Evolutionary conservation across 2,888 invertebrate genomes (phyloP), one percentile per base, ranked within the genome.

Genomic region (Eustalomyia histrio): DNA sequence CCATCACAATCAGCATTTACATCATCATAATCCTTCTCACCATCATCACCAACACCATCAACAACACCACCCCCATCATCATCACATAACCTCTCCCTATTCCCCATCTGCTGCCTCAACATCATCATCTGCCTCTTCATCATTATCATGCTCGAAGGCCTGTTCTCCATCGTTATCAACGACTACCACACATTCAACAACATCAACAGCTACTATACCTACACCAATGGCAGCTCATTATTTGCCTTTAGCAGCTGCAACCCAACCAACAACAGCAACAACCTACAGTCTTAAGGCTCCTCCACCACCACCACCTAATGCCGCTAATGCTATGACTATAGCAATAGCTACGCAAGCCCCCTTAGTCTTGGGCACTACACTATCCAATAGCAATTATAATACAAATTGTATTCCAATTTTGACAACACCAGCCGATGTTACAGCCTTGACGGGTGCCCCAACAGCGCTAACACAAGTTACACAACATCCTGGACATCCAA

Each of bases 331-430:
- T 57, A 71, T 83, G 69, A 60, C 82, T 52, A 55, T 80, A 18
- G 87, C 86, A 68, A 85, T 87, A 64, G 87, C 88, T 43, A 88
- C 88, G 47, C 81, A 81, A 61, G 73, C 88, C 55, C 87, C 88
- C 52, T 67, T 88, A 80, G 86, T 88, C 78, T 84, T 88, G 61
- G 76, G 68, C 43, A 67, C 81, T 10, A 71, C 79, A 50, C 74
- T 81, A 12, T 74, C 81, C 12, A 84, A 87, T 84, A 88, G 85
- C 84, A 89, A 87, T 83, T 89, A 87, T 80, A 89, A 87, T 73
- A 85, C 89, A 3, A 90, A 88, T 85, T 89, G 89, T 79, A 88
- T 89, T 83, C 88, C 89, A 35, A 87, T 89, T 33, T 85, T 89
- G 83, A 84, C 89, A 61, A 83, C 86, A 76, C 81, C 84, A 64